Base-by-base conservation (phyloP, 2,113 vertebrate species). In the Chascanopsetta lugubris region DNA sequence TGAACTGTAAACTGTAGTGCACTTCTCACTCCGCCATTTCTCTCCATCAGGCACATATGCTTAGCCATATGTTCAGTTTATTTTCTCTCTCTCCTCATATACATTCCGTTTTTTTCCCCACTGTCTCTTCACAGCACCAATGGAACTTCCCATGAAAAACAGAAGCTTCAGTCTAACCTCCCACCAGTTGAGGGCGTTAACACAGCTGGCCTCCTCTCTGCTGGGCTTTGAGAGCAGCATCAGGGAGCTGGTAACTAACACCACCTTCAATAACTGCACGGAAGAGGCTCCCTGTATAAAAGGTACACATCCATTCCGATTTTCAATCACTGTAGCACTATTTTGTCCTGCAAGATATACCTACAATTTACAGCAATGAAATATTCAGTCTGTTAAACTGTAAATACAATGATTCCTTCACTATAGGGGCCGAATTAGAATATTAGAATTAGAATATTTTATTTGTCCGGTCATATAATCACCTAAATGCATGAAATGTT, bases 111-210 rank as follows among this genome's bases (percentile, higher is more conserved):
- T 51, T 6, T 51, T 12, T 4, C 2, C 2, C 15, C 12, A 13
- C 15, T 6, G 12, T n/a, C 11, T 18, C 36, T 68, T 49, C 34
- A 62, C 86, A 97, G 95, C 85, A 30, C 91, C 92, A 27, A 82
- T 93, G 61, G 93, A 94, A 59, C 77, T 45, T 71, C 83, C 85
- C 6, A 80, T 70, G 54, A 93, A 92, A 87, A 90, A 64, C 71
- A 88, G 87, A 45, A 93, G 86, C 67, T 89, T 94, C 77, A 92
- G 87, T 75, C 90, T 98, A 67, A 95, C 94, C 3, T 90, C 94
- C 34, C 90, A 95, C 87, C 95, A 96, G 81, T 89, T 99, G 66
- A 91, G 74, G 77, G 93, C 92, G 48, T 90, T 99, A 80, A 94
- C 93, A 57, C 90, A 92, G 69, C 90, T 98, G 50, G 86, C 88